Evolutionary conservation across 2,113 vertebrate genomes (phyloP), one percentile per base, ranked within the genome.

Genomic region (Onychostoma macrolepis): DNA sequence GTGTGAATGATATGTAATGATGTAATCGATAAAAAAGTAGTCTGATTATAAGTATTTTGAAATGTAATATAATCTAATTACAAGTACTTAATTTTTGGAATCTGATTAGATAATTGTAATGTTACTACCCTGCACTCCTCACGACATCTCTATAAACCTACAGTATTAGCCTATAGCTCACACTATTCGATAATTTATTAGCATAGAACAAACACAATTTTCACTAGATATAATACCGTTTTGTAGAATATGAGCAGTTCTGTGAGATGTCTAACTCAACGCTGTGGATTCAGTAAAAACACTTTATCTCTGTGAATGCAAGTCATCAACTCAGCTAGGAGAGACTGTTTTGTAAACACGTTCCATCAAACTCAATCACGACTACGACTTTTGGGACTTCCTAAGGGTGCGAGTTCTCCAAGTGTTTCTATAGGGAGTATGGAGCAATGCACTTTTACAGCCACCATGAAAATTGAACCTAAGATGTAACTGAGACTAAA

Each of bases 341-440:
- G 53, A 65, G 58, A 26, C 79, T 80, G 36, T 63, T 63, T 28
- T 65, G 36, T 81, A 81, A 80, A 80, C 36, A 65, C 7, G 17
- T 21, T 81, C 58, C 80, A 81, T 81, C 80, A 65, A 65, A 81
- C 58, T 81, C 80, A 65, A 65, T 81, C 58, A 65, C 15, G 8
- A 81, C 58, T 45, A 19, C 0, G n/a, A 81, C 58, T 65, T 53
- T n/a, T 36, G 63, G 81, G 43, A 71, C 38, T 69, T 30, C 15
- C 63, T 45, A 50, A 83, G 33, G 65, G 63, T 30, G 65, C 1
- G 1, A 83, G 81, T 36, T 65, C 65, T 71, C 65, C 9, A 71
- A 83, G 65, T 10, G 3, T 53, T 83, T 53, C 63, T 50, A n/a
- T 53, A 24, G 5, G 80, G 80, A 83, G 63, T 50, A 45, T 1